Evolutionary conservation across 2,113 vertebrate genomes (phyloP).

Genomic region (Oreochromis tanganicae): DNA sequence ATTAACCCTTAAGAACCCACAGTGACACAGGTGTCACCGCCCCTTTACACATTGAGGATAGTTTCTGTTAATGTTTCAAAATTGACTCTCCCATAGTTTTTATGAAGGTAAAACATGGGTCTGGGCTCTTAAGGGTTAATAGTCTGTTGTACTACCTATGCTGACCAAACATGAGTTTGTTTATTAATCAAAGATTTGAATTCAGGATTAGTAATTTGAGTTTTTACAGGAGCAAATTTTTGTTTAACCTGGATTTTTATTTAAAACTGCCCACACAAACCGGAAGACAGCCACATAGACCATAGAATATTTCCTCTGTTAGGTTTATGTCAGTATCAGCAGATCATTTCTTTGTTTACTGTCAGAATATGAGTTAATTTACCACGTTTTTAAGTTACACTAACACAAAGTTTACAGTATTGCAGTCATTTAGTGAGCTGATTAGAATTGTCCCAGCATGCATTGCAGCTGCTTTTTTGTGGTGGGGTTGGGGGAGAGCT

Average conservation of each 20-base stretch:
- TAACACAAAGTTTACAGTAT: neutral
- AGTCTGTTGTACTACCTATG: fast-evolving
- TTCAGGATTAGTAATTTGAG: fast-evolving
- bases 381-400: neutral
- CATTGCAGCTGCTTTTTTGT: constrained; percentile 8
- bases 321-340: neutral
- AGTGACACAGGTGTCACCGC: too few relatives aligned
- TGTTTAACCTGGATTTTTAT: fast-evolving
- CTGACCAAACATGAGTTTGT: neutral
- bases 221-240: neutral
- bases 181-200: neutral
- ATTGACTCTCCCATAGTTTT: too few relatives aligned
- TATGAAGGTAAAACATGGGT: too few relatives aligned
- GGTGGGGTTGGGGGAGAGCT: neutral
- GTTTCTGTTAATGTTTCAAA: too few relatives aligned
- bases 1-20: too few relatives aligned
- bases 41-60: too few relatives aligned
- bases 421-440: neutral
- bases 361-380: neutral
- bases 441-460: neutral
- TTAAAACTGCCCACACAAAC: neutral
- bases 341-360: neutral
- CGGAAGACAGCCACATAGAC: neutral
- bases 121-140: too few relatives aligned
- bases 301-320: neutral